These are phyloP conservation scores for Terebella lapidaria DNA, from an alignment of 2,888 invertebrate species.

Conservation along the genomic window DNA sequence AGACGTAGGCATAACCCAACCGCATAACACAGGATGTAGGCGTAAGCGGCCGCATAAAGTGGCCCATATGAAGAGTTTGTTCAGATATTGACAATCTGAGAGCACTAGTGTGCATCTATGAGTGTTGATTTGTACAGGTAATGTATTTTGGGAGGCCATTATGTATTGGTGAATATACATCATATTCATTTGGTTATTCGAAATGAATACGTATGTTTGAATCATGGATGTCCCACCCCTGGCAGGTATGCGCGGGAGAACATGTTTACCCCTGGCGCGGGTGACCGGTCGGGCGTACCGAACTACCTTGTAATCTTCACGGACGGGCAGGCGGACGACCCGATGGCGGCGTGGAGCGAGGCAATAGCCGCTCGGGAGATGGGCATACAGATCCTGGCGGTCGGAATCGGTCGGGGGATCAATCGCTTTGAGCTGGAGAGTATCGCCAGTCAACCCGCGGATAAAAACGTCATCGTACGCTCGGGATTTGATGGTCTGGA, in stretches of 20 bases:
- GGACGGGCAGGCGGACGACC: slow-evolving; percentile 18
- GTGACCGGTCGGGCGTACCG: slow-evolving; percentile 10
- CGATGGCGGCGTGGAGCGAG: slow-evolving; percentile 4
- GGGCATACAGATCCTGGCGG: slow-evolving; percentile 15
- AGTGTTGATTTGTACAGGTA: no score
- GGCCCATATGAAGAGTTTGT: no score
- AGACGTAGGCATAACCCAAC: no score
- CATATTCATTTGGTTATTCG: no score
- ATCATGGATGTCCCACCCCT: no score
- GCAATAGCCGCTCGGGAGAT: slow-evolving; percentile 6
- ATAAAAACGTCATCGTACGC: slow-evolving; percentile 8
- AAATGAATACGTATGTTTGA: no score
- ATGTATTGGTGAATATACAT: no score
- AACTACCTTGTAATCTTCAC: slow-evolving; percentile 20
- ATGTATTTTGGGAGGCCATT: no score
- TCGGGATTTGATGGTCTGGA: neutral
- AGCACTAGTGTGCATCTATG: no score
- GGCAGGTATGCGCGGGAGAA: slow-evolving; percentile 10
- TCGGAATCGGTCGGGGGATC: slow-evolving; percentile 13
- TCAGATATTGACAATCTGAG: no score
- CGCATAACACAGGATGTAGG: no score
- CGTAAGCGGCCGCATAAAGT: no score
- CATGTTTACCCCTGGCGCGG: slow-evolving; percentile 15
- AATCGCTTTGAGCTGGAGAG: slow-evolving; percentile 11
- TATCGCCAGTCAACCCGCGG: slow-evolving; percentile 9